Evolutionary conservation across 2,888 invertebrate species (phyloP).

Genomic region (Andrena praecox): DNA sequence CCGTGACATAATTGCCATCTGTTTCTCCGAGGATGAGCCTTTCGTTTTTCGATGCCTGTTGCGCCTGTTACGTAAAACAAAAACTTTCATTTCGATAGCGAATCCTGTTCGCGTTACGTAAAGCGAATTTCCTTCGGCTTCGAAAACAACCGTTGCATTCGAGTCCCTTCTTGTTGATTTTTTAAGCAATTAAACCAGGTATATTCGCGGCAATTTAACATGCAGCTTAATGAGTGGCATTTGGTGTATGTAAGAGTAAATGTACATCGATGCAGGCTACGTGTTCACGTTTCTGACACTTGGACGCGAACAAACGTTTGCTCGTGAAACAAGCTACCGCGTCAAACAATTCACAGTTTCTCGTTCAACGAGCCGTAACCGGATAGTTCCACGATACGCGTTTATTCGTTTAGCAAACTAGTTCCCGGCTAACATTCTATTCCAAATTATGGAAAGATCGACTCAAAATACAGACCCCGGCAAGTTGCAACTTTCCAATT

Average conservation of each 20-base stretch:
- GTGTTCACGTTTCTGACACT: conserved; percentile 13
- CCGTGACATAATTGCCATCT: not conserved
- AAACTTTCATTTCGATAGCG: conserved; percentile 38
- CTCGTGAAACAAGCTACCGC: conserved; percentile 45
- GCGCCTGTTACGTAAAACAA: conserved; percentile 35
- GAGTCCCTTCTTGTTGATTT: not conserved
- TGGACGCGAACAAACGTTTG: conserved; percentile 39
- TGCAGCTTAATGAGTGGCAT: not conserved
- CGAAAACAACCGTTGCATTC: not conserved
- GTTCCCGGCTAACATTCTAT: not conserved
- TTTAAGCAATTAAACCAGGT: not conserved
- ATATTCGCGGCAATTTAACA: not conserved
- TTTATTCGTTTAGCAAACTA: conserved; percentile 18
- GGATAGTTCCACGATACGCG: conserved; percentile 17
- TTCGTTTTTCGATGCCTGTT: conserved; percentile 18
- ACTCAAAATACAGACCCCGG: no score
- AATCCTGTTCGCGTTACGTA: conserved; percentile 26
- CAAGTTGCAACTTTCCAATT: no score
- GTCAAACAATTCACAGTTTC: conserved; percentile 41
- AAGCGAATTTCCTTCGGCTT: conserved; percentile 21
- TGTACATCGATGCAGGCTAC: conserved; percentile 8
- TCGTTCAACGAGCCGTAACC: conserved; percentile 22
- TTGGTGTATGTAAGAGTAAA: not conserved
- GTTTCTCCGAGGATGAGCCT: not conserved
- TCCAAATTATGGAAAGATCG: no score